These are phyloP conservation scores for Nothobranchius kuhntae DNA, from an alignment of 2,113 vertebrate genomes.

Conservation along the genomic window DNA sequence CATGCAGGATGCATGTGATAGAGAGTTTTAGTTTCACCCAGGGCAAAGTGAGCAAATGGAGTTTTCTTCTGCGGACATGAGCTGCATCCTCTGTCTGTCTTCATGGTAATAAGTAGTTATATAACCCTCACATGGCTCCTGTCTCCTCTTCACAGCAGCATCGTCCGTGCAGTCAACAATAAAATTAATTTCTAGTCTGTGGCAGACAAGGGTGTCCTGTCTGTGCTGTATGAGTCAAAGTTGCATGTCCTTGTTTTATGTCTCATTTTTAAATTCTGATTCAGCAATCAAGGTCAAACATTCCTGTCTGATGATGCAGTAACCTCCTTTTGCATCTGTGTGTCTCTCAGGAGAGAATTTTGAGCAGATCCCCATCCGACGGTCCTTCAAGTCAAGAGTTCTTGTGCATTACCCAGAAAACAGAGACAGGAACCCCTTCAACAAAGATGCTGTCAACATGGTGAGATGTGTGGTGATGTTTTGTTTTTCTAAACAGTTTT, in stretches of 20 bases:
- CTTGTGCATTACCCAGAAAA: slow-evolving; percentile 94
- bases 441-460: slow-evolving; percentile 97
- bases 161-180: slow-evolving; percentile 10
- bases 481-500: not conserved
- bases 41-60: not conserved
- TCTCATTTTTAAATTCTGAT: slow-evolving; percentile 6
- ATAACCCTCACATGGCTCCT: slow-evolving; percentile 38
- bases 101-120: slow-evolving; percentile 55
- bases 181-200: not conserved
- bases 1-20: not conserved
- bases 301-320: not conserved
- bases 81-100: slow-evolving; percentile 15
- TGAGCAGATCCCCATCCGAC: slow-evolving; percentile 93
- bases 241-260: not conserved
- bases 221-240: slow-evolving; percentile 9
- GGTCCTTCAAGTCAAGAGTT: slow-evolving; percentile 97
- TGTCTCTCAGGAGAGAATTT: slow-evolving; percentile 89
- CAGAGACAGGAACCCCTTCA: slow-evolving; percentile 93
- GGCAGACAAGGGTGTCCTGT: slow-evolving; percentile 31
- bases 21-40: not conserved
- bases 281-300: slow-evolving; percentile 24
- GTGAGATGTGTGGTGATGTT: slow-evolving; percentile 71
- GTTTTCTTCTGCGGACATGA: slow-evolving; percentile 39
- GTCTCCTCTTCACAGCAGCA: slow-evolving; percentile 35
- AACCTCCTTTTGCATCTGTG: not conserved